Evolutionary conservation across 2,113 vertebrate species (phyloP), one percentile per base, ranked within the genome.

Genomic region (Sorex araneus): DNA sequence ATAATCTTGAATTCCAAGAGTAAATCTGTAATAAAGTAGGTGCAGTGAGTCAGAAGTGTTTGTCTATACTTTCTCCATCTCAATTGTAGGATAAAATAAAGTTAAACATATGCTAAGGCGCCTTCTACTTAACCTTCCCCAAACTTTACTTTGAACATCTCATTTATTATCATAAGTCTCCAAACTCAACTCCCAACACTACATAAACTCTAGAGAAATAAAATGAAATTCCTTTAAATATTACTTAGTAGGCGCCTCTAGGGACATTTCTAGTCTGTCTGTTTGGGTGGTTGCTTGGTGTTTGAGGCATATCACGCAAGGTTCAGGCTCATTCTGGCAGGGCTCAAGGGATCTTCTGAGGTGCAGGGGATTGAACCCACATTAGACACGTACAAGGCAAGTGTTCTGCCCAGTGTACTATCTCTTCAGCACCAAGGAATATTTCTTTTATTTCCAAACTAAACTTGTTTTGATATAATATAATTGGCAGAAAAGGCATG

Each of bases 371-470:
- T 60, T 60, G 18, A 60, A 60, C 6, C 19, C 21, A 60, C 15
- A 60, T 60, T 60, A 19, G 21, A 15, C 21, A 23, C 57, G 21
- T 60, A 60, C 3, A 23, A 57, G 57, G 57, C 18, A 60, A 60
- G 21, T 60, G 57, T 21, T 16, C 57, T 19, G 23, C 57, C 19
- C 47, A 6, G 6, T 50, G 47, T 50, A 50, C 47, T 50, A 50
- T 60, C 18, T 19, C 57, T 60, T 23, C 57, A 60, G 57, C 18
- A 7, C 8, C 50, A 9, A n/a, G 23, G 73, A 40, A 43, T 9
- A 25, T 87, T 88, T 86, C 21, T 75, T 43, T 66, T 43, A 25
- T 92, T 77, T 67, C 25, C 32, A 92, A 70, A 76, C 21, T 81
- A 64, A 88, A 85, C 4, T 28, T 60, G 1, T 81, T 23, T 50